Evolutionary conservation across 2,797 vertebrate genomes (phyloP).

Genomic region (Notolabrus celidotus): DNA sequence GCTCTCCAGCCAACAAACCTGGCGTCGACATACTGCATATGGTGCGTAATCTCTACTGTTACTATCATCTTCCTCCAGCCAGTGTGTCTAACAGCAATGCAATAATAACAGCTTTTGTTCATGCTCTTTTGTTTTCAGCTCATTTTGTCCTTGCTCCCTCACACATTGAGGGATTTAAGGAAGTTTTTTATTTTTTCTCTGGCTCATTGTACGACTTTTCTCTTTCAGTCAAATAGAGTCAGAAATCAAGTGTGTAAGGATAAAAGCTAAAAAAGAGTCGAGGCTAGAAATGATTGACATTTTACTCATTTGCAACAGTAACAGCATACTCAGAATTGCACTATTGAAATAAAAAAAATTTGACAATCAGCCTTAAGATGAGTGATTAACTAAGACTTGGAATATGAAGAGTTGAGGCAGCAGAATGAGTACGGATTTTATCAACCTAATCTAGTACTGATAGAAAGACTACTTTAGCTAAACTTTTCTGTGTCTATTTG

Average conservation of each 20-base stretch:
- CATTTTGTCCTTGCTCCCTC: constrained; percentile 11
- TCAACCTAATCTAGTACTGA: not conserved
- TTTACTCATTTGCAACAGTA: not conserved
- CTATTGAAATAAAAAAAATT: not conserved
- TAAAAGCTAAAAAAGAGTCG: not conserved
- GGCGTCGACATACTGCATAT: constrained; percentile 49
- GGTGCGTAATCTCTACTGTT: constrained; percentile 59
- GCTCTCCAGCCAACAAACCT: constrained; percentile 60
- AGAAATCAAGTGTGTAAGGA: not conserved
- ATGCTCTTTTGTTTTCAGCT: constrained; percentile 31
- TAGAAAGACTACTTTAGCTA: not conserved
- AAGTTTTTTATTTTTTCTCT: not conserved
- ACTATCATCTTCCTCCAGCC: constrained; percentile 46
- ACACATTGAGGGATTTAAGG: constrained; percentile 25
- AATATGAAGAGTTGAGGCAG: not conserved
- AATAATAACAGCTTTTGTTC: constrained; percentile 39
- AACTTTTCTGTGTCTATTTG: no score
- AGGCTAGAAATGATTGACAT: not conserved
- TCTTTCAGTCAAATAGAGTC: not conserved
- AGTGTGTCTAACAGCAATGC: constrained; percentile 38
- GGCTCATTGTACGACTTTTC: constrained; percentile 4
- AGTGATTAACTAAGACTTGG: not conserved
- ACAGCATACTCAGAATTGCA: not conserved
- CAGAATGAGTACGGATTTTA: no score
- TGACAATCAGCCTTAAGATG: not conserved